Conservation (phyloP, 2,797 vertebrate genomes). For the Pseudotriccus pelzelni region DNA sequence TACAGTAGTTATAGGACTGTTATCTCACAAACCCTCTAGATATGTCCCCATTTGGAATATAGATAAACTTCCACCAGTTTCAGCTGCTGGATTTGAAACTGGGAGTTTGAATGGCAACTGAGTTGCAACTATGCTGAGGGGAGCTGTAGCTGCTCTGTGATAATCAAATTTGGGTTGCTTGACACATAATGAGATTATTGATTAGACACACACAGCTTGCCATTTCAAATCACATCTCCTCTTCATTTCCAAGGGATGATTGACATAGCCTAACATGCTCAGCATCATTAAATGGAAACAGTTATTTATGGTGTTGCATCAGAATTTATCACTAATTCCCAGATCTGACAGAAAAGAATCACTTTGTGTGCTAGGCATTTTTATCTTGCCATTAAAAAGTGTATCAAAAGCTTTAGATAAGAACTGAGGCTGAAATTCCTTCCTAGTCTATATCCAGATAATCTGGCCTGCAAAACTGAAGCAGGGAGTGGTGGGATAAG, state of each 20-base stretch:
- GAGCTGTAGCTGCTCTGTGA: slow-evolving; percentile 17
- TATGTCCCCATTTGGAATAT: neutral
- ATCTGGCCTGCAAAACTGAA: neutral
- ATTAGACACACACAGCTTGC: slow-evolving; percentile 53
- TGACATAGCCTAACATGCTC: slow-evolving; percentile 40
- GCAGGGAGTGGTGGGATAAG: neutral
- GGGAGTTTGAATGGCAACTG: neutral
- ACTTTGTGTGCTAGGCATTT: slow-evolving; percentile 17
- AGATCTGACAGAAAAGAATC: slow-evolving; percentile 47
- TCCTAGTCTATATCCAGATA: neutral
- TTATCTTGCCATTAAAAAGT: slow-evolving; percentile 44
- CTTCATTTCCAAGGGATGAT: slow-evolving; percentile 56
- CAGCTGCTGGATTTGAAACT: neutral
- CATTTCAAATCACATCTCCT: slow-evolving; percentile 59
- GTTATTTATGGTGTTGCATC: slow-evolving; percentile 50
- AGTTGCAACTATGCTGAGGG: neutral
- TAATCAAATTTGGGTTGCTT: slow-evolving; percentile 65
- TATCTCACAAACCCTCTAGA: neutral
- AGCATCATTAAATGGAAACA: slow-evolving; percentile 53
- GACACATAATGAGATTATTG: slow-evolving; percentile 67
- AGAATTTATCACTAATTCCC: slow-evolving; percentile 58
- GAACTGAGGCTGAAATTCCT: slow-evolving; percentile 7
- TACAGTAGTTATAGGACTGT: neutral
- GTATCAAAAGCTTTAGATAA: slow-evolving; percentile 5
- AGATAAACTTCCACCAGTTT: neutral